These are phyloP conservation scores for Pagetopsis macropterus DNA, from an alignment of 2,797 vertebrate genomes.

Conservation along the genomic window DNA sequence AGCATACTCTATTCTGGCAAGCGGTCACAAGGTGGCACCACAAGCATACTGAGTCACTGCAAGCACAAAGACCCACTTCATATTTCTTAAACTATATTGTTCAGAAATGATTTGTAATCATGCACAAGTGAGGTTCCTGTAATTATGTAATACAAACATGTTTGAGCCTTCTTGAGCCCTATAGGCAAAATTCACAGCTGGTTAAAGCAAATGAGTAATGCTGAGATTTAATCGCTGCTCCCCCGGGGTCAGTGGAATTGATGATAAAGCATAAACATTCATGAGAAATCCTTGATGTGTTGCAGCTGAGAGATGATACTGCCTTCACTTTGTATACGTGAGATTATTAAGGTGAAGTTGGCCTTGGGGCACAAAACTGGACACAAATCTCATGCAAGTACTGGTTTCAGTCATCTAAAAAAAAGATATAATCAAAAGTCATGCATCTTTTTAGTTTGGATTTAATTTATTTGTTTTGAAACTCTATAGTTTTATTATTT, in stretches of 20 bases:
- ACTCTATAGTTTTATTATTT: too few species aligned
- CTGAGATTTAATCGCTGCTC: not conserved
- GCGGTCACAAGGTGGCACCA: constrained; percentile 69
- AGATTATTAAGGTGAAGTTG: constrained; percentile 33
- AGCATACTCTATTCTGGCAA: not conserved
- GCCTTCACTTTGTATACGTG: not conserved
- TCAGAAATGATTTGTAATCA: not conserved
- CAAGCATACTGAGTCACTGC: constrained; percentile 28
- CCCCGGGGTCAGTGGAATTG: constrained; percentile 9
- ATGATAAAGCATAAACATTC: constrained; percentile 13
- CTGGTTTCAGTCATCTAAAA: too few species aligned
- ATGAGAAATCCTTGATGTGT: constrained; percentile 14
- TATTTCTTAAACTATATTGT: not conserved
- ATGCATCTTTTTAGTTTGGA: too few species aligned
- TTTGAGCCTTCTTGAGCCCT: not conserved
- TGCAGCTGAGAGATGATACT: not conserved
- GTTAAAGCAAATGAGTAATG: constrained; percentile 13
- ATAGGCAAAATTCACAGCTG: constrained; percentile 12
- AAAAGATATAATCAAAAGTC: too few species aligned
- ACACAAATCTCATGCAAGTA: not conserved
- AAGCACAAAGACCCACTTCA: not conserved
- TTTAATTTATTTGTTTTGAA: too few species aligned
- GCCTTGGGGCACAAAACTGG: not conserved
- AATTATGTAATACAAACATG: not conserved
- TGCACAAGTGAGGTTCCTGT: not conserved